Conservation (phyloP, 2,113 vertebrate genomes). For the Glaucidium brasilianum region DNA sequence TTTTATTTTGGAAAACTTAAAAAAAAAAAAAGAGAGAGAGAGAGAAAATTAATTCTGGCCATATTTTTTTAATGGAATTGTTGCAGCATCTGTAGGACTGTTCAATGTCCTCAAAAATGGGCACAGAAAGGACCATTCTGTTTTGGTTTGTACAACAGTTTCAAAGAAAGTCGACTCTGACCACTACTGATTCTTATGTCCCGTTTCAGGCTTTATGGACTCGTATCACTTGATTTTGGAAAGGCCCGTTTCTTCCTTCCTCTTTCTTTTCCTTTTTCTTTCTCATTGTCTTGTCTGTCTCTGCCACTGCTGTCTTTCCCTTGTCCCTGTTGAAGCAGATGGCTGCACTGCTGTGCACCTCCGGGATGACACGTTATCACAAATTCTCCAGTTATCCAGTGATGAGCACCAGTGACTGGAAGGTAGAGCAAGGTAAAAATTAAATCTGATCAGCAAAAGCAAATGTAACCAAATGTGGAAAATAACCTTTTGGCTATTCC, state of each 20-base stretch:
- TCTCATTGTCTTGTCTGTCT: not conserved
- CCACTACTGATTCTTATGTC: not conserved
- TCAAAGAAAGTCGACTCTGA: not conserved
- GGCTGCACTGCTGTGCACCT: not conserved
- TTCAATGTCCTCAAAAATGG: not conserved
- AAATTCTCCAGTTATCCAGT: not conserved
- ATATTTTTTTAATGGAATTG: conserved; percentile 31
- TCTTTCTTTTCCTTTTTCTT: not conserved
- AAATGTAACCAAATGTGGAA: not conserved
- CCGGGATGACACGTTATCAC: rapidly evolving
- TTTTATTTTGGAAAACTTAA: not conserved
- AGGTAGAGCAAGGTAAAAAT: not conserved
- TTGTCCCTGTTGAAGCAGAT: not conserved
- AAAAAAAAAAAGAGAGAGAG: not conserved
- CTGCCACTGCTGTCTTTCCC: not conserved
- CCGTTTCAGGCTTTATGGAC: not conserved
- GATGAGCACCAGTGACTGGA: not conserved
- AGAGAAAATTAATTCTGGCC: not conserved
- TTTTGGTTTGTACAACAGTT: not conserved
- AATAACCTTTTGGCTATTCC: not conserved
- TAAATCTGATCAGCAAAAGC: not conserved
- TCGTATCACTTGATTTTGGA: not conserved
- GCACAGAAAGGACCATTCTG: not conserved
- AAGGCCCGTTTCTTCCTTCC: not conserved
- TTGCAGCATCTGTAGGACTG: not conserved